Evolutionary conservation across 2,888 invertebrate species (phyloP), one percentile per base, ranked within the genome.

Genomic region (Limnephilus lunatus): DNA sequence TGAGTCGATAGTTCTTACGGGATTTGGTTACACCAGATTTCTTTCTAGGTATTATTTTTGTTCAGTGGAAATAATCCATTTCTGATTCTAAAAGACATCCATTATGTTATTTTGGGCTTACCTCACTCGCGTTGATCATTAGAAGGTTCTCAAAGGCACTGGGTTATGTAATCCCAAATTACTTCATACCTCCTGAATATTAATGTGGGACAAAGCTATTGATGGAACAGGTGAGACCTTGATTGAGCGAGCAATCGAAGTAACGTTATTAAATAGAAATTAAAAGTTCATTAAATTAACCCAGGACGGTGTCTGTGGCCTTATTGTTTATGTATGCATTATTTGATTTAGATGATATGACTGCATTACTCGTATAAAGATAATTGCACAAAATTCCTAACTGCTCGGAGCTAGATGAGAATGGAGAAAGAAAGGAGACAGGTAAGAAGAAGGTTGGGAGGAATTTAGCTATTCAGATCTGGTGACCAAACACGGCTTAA

Each of bases 111-210:
- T 68, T 68, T 9, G 68, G 68, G 68, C 68, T 68, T 68, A 68
- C 68, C 68, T 68, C 68, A 68, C 68, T 68, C 9, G 68, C 25
- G 25, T 25, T 68, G 68, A 25, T 68, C 25, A 68, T 68, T 9
- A 68, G 68, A 68, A n/a, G 68, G 68, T 68, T 68, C n/a, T 68
- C 68, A 68, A 68, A 68, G 68, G 68, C 68, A 68, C 68, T 68
- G 68, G 68, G 25, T 68, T 68, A 68, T n/a, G 68, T 68, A 68
- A 68, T 68, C n/a, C 68, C 25, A 68, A 68, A 68, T 68, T 25
- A 68, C 68, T 68, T 68, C 68, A n/a, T 68, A 68, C 68, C 25
- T 9, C 25, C 0, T 68, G 53, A 53, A 68, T 68, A 48, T 48
- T 48, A 15, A 25, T 68, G 7, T 68, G 68, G 68, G 68, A n/a